Conservation (phyloP, 2,888 invertebrate genomes). For the Drosophila dives region DNA sequence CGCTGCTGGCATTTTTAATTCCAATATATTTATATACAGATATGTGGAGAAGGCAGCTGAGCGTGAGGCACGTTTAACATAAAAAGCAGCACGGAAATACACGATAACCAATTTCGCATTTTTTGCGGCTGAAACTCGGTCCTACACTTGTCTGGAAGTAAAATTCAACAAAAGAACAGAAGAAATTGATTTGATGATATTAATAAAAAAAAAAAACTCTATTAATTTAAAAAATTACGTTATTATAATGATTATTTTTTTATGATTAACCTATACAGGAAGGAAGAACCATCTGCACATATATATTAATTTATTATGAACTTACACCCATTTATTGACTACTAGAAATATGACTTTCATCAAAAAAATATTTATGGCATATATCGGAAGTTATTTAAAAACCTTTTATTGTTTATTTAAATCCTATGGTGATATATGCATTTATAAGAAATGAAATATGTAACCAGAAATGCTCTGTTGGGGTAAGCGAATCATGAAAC, state of each 20-base stretch:
- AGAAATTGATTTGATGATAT: not conserved
- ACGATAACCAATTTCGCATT: slow-evolving; percentile 46
- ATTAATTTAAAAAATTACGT: not conserved
- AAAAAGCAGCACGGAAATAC: slow-evolving; percentile 52
- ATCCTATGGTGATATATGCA: not conserved
- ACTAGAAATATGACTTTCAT: not conserved
- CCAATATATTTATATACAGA: slow-evolving; percentile 25
- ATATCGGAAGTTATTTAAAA: not conserved
- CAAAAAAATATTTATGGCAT: not conserved
- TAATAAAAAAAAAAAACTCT: not conserved
- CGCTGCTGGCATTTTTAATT: slow-evolving; percentile 77
- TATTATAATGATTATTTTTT: not conserved
- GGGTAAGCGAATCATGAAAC: slow-evolving; percentile 10
- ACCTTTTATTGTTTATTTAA: not conserved
- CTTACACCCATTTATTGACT: not conserved
- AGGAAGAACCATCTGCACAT: not conserved
- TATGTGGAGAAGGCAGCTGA: slow-evolving; percentile 10
- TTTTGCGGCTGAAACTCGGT: slow-evolving; percentile 28
- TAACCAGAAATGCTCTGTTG: not conserved
- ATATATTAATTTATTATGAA: not conserved
- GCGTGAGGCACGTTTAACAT: slow-evolving; percentile 53
- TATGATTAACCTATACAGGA: not conserved
- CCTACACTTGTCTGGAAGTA: slow-evolving; percentile 45
- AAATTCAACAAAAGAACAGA: slow-evolving; percentile 7
- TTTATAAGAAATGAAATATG: not conserved